A percentile compares a stretch with the other conserved stretches of the same genome.
phyloP scores from a whole-genome alignment of 2,888 invertebrate species.

The Coleophora flavipennella region DNA sequence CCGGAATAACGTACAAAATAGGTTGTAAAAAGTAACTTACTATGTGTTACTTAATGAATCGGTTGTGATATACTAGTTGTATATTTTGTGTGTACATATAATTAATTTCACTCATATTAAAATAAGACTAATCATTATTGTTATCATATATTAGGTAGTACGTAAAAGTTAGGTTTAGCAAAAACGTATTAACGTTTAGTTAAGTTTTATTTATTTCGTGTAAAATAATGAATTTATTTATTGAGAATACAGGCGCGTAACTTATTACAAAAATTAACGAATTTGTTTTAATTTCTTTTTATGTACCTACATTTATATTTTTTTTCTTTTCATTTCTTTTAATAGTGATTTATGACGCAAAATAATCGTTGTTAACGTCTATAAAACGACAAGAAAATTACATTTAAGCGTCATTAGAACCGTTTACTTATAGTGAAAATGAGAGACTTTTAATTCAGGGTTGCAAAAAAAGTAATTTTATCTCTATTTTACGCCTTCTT shows the following conservation, averaged over 20 bases:
- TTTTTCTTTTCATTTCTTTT: constrained; percentile 13
- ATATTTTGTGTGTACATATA: constrained; percentile 15
- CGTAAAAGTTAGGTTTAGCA: not conserved
- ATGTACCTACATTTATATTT: constrained; percentile 19
- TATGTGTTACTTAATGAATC: constrained; percentile 11
- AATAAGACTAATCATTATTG: too few relatives aligned
- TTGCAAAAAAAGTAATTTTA: too few relatives aligned
- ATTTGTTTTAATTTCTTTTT: constrained; percentile 36
- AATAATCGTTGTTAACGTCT: too few relatives aligned
- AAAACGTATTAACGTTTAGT: constrained; percentile 12
- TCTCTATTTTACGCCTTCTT: too few relatives aligned
- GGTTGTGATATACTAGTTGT: constrained; percentile 28
- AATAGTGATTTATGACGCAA: too few relatives aligned
- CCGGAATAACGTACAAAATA: constrained; percentile 14
- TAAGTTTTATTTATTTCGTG: constrained; percentile 36
- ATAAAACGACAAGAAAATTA: too few relatives aligned
- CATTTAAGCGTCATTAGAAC: too few relatives aligned
- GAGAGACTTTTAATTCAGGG: too few relatives aligned
- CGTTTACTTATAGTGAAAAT: too few relatives aligned
- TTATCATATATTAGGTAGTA: constrained; percentile 7
- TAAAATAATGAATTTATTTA: constrained; percentile 37
- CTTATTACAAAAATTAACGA: constrained; percentile 29
- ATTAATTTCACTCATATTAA: too few relatives aligned
- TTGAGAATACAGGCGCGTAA: constrained; percentile 53
- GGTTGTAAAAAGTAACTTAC: too few relatives aligned